Base-by-base conservation (phyloP, 2,888 invertebrate species). In the Catocala fraxini region DNA sequence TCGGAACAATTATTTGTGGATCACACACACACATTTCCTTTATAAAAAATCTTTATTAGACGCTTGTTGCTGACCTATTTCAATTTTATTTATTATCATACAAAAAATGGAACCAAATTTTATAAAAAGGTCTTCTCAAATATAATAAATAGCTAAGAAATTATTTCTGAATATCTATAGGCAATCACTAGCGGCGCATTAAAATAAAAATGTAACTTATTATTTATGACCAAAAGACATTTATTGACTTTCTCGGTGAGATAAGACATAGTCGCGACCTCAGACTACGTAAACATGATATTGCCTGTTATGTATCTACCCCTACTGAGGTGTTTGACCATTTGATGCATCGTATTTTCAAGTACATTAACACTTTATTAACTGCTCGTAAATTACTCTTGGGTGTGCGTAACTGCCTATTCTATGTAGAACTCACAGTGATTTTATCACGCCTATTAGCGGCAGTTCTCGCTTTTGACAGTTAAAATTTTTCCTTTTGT, bases 251-350 rank as follows among this genome's bases (percentile, higher is more conserved):
- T 61, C 71, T 52, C 70, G 41, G 6, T 12, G 13, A 65, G 74
- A 75, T 75, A 75, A 77, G 58, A 46, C 34, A 12, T 62, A 54
- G 71, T 70, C 62, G 54, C 62, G 71, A 68, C 65, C 60, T 59
- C 35, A 69, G 54, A 59, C 54, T 59, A 69, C 52, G 48, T 61
- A 68, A 70, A 74, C 64, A 77, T 59, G 49, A 70, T 73, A 62
- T 57, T 62, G 68, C 0, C 25, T 15, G 15, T 49, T 49, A 42
- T 15, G 13, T 48, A n/a, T n/a, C n/a, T n/a, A 56, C 12, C 15
- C 34, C 62, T 64, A 56, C 45, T 58, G 77, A 70, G 74, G 75
- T 74, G 63, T 65, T 58, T 77, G 74, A 74, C 74, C 75, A 68
- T 63, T 70, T 68, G 65, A 74, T 77, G 62, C 64, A 59, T 68